phyloP scores from a whole-genome alignment of 1,140 invertebrate genomes.

The Orius laevigatus region DNA sequence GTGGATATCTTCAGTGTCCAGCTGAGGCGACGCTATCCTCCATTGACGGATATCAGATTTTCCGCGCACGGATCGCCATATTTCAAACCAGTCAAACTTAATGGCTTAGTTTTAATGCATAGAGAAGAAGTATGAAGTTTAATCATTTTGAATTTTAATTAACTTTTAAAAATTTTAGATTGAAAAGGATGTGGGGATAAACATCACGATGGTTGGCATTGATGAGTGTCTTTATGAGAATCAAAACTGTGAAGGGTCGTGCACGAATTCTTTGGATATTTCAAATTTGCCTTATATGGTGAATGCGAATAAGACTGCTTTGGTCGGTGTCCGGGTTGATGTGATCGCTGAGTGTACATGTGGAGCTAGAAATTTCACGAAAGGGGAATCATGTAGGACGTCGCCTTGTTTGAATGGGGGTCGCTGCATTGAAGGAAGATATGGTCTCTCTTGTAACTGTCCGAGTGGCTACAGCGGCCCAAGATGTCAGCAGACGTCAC shows the following conservation, averaged over 20 bases:
- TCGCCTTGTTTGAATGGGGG: slow-evolving; percentile 91
- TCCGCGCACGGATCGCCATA: slow-evolving; percentile 90
- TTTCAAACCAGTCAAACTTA: slow-evolving; percentile 82
- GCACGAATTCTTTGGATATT: slow-evolving; percentile 81
- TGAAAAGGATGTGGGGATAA: slow-evolving; percentile 80
- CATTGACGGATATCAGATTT: slow-evolving; percentile 83
- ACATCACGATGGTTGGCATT: slow-evolving; percentile 94
- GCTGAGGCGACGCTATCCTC: slow-evolving; percentile 64
- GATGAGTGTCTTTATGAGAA: slow-evolving; percentile 94
- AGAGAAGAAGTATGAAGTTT: slow-evolving; percentile 48
- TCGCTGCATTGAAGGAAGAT: slow-evolving; percentile 74
- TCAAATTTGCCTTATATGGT: slow-evolving; percentile 83
- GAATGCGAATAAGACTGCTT: slow-evolving; percentile 87
- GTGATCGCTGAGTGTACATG: slow-evolving; percentile 82
- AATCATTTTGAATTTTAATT: no score
- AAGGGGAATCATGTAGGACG: slow-evolving; percentile 71
- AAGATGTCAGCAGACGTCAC: slow-evolving; percentile 85
- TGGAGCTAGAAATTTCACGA: slow-evolving; percentile 76
- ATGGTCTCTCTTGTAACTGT: slow-evolving; percentile 75
- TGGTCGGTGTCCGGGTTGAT: slow-evolving; percentile 81
- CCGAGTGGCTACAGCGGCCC: slow-evolving; percentile 82
- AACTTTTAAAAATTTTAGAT: slow-evolving; percentile 39
- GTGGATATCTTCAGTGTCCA: slow-evolving; percentile 94
- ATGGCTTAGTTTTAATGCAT: slow-evolving; percentile 87
- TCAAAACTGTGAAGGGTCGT: slow-evolving; percentile 87